phyloP scores from a whole-genome alignment of 2,888 invertebrate species.

The Sialis lutaria region DNA sequence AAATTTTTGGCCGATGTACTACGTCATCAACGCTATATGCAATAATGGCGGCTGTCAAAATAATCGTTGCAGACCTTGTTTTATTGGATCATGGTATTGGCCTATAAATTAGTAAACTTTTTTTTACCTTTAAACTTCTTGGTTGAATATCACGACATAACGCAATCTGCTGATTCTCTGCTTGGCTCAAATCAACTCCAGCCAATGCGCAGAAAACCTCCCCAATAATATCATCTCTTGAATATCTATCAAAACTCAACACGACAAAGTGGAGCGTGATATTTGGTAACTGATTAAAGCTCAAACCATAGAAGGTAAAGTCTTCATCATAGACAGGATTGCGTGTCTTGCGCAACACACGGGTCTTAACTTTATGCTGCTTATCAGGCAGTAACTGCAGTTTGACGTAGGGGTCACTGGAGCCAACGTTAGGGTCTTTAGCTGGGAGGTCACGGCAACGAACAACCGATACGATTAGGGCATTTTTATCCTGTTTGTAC shows the following conservation, averaged over 20 bases:
- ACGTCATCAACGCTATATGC: too few species aligned
- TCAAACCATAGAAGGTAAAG: slow-evolving; percentile 94
- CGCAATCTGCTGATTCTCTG: slow-evolving; percentile 62
- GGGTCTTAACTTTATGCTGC: slow-evolving; percentile 91
- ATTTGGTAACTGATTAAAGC: slow-evolving; percentile 66
- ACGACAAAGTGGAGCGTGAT: slow-evolving; percentile 90
- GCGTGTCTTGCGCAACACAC: slow-evolving; percentile 87
- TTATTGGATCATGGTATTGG: too few species aligned
- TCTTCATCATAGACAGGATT: slow-evolving; percentile 98
- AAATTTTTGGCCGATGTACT: too few species aligned
- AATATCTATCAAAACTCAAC: slow-evolving; percentile 91
- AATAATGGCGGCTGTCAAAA: too few species aligned
- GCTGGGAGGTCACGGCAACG: slow-evolving; percentile 79
- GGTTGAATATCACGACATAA: slow-evolving; percentile 82
- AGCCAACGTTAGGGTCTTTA: slow-evolving; percentile 61
- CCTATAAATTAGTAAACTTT: too few species aligned
- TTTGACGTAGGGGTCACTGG: slow-evolving; percentile 94
- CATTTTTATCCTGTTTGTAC: slow-evolving; percentile 78
- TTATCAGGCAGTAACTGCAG: slow-evolving; percentile 93
- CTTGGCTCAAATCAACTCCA: slow-evolving; percentile 45
- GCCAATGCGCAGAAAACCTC: slow-evolving; percentile 82
- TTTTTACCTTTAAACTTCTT: slow-evolving; percentile 79
- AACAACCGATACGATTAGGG: slow-evolving; percentile 81
- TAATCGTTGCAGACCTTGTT: too few species aligned
- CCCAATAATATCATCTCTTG: slow-evolving; percentile 95